Evolutionary conservation across 2,888 invertebrate genomes (phyloP).

Genomic region (Unio delphinus): DNA sequence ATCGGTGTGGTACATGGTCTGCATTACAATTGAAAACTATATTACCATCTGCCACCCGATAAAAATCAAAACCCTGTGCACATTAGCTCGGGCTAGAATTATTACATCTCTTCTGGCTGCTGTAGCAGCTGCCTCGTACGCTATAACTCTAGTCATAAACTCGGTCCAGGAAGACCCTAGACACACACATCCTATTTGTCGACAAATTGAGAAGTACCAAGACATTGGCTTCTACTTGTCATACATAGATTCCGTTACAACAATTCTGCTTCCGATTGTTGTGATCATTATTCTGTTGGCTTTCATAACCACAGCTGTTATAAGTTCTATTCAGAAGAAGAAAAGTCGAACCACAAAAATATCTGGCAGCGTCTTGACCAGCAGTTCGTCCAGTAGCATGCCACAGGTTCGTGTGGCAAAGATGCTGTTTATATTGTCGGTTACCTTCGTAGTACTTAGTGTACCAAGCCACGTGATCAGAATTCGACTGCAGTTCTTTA

Average conservation of each 20-base stretch:
- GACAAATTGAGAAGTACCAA: conserved; percentile 9
- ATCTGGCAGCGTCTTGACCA: conserved; percentile 8
- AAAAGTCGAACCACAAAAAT: conserved; percentile 25
- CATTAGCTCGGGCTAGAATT: conserved; percentile 41
- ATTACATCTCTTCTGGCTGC: conserved; percentile 19
- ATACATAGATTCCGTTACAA: conserved; percentile 40
- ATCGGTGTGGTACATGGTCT: conserved; percentile 88
- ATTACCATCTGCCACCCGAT: conserved; percentile 72
- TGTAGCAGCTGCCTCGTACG: conserved; percentile 7
- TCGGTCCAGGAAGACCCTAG: conserved; percentile 15
- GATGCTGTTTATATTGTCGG: conserved; percentile 41
- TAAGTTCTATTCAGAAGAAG: conserved; percentile 35
- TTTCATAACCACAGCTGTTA: conserved; percentile 33
- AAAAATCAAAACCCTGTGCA: conserved; percentile 49
- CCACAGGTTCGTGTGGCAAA: conserved; percentile 50
- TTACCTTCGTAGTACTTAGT: conserved; percentile 36
- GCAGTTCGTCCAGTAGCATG: conserved; percentile 15
- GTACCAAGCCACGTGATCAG: conserved; percentile 45
- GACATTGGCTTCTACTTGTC: conserved; percentile 17
- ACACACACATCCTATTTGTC: conserved; percentile 13
- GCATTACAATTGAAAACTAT: conserved; percentile 89
- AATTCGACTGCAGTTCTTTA: conserved; percentile 27
- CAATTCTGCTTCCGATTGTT: conserved; percentile 35
- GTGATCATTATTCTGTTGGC: conserved; percentile 33
- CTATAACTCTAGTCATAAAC: conserved; percentile 20